Conservation (phyloP, 2,113 vertebrate species). For the Atrichornis clamosus region DNA sequence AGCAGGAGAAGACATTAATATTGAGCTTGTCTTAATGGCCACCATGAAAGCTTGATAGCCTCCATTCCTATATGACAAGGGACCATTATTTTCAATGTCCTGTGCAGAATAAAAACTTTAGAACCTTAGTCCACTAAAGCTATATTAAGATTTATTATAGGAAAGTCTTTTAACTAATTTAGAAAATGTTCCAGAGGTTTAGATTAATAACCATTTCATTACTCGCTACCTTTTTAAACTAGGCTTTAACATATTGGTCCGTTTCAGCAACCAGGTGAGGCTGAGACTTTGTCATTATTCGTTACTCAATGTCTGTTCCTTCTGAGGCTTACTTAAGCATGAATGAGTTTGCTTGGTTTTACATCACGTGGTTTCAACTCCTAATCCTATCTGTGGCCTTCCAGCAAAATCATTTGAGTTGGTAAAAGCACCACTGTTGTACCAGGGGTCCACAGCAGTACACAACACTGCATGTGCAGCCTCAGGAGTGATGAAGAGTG, state of each 20-base stretch:
- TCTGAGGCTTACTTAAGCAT: neutral
- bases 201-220: neutral
- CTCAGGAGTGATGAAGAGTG: neutral
- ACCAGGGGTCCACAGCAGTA: neutral
- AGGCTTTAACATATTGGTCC: neutral
- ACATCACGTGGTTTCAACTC: neutral
- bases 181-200: neutral
- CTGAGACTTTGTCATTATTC: neutral
- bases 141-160: neutral
- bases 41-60: neutral
- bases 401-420: neutral
- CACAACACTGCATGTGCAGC: neutral
- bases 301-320: neutral
- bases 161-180: neutral
- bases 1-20: neutral
- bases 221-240: neutral
- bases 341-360: neutral
- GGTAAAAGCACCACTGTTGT: neutral
- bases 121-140: neutral
- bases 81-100: neutral
- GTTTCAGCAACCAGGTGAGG: neutral
- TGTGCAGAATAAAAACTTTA: neutral
- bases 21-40: neutral
- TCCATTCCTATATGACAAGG: neutral
- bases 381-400: neutral